These are phyloP conservation scores for Mythimna ferrago DNA, from an alignment of 2,888 invertebrate species.

Conservation along the genomic window DNA sequence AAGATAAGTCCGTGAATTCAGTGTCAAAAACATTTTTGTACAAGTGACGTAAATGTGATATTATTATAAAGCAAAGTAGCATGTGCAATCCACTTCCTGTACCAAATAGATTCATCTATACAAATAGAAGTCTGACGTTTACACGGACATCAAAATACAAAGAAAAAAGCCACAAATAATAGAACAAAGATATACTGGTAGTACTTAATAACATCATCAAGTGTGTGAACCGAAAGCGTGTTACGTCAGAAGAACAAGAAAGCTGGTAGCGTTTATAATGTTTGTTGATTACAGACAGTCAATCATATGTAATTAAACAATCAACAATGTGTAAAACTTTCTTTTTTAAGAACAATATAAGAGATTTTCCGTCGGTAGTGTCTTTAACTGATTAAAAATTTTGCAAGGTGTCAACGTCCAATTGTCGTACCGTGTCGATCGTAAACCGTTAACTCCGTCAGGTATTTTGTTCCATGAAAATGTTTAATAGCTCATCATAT, in stretches of 20 bases:
- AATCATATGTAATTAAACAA: constrained; percentile 82
- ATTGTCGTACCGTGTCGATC: constrained; percentile 58
- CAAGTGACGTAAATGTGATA: constrained; percentile 26
- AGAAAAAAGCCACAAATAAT: constrained; percentile 7
- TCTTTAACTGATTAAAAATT: constrained; percentile 65
- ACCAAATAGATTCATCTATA: constrained; percentile 20
- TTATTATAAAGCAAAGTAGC: constrained; percentile 30
- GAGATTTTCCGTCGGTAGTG: constrained; percentile 59
- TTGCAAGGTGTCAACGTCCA: constrained; percentile 63
- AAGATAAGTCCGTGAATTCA: constrained; percentile 20
- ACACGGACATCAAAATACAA: constrained; percentile 16
- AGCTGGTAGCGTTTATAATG: constrained; percentile 75
- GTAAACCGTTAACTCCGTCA: constrained; percentile 49
- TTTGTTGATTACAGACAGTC: constrained; percentile 74
- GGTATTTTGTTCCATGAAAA: constrained; percentile 40
- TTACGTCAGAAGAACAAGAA: constrained; percentile 72
- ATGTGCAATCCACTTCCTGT: constrained; percentile 29
- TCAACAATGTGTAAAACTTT: constrained; percentile 75
- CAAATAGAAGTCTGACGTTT: constrained; percentile 18
- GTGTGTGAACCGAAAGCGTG: constrained; percentile 69
- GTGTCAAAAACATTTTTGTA: constrained; percentile 11
- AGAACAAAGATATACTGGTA: constrained; percentile 41
- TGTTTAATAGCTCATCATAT: constrained; percentile 40
- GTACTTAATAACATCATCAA: constrained; percentile 46
- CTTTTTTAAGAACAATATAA: constrained; percentile 72